Base-by-base conservation (phyloP, 2,797 vertebrate species). In the Euphonia xanthogaster region DNA sequence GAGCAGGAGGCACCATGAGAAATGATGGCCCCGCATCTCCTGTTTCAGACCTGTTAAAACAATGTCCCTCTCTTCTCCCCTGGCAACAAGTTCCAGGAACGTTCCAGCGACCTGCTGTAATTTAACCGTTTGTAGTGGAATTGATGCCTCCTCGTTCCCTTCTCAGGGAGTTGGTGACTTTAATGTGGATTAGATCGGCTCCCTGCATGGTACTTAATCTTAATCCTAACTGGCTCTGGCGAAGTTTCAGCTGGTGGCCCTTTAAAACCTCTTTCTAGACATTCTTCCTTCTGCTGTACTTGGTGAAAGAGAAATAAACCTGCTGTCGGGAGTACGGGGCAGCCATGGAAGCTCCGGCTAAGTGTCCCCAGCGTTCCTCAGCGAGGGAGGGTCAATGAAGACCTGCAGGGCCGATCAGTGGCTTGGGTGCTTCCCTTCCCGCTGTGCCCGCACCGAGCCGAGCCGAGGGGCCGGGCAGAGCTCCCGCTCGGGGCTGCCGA, bases 131-230 rank as follows among this genome's bases (percentile, higher is more conserved):
- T 75, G 4, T 4, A 35, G 8, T 45, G 7, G 23, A 40, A 39
- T 4, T 12, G 14, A 25, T 23, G 33, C 24, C 57, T 60, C 37
- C 48, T 20, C 1, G 0, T 15, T 71, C 20, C 31, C 63, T 66
- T 1, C 14, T 12, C 1, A 5, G 14, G 35, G 24, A 13, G 6
- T 4, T 7, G 31, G 7, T 1, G 12, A 48, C 15, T 39, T 51
- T 42, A 6, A 3, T 0, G 0, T 40, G 18, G 23, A 33, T 18
- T 9, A 27, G 6, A 15, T 25, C 50, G 7, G 12, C 30, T 50
- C 14, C 31, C 33, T 20, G 40, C 18, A 7, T 0, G 5, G 13
- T 6, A 22, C 21, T 62, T 33, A 14, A 22, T 15, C 2, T 31
- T 10, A 15, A 31, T 18, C 25, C 54, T 24, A 2, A 4, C 21